These are phyloP conservation scores for Megalops atlanticus DNA, from an alignment of 2,113 vertebrate species.

Conservation along the genomic window DNA sequence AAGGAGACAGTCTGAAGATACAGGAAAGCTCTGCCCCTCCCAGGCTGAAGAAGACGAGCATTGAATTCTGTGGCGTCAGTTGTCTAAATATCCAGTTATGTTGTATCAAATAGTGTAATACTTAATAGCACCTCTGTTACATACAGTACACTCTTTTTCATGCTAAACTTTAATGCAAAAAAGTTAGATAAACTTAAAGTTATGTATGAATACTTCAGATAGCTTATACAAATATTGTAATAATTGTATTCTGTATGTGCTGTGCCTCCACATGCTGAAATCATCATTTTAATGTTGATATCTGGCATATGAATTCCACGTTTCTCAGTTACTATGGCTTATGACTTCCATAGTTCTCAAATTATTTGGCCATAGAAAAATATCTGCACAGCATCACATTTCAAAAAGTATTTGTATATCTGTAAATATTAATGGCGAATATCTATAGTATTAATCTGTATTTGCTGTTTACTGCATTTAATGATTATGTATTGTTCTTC, in stretches of 20 bases:
- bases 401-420: neutral
- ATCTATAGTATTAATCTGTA: neutral
- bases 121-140: neutral
- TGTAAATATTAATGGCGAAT: neutral
- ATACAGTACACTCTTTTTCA: neutral
- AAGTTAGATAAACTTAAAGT: too few species aligned
- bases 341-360: neutral
- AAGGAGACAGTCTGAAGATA: neutral
- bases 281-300: neutral
- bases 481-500: slow-evolving; percentile 19
- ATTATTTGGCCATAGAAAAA: neutral
- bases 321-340: neutral
- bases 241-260: neutral
- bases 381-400: neutral
- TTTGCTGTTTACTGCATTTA: slow-evolving; percentile 8
- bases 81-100: neutral
- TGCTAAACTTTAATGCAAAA: neutral
- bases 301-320: neutral
- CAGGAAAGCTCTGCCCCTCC: neutral
- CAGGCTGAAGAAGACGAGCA: neutral
- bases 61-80: neutral
- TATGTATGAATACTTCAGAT: neutral
- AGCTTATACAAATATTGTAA: neutral
- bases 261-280: neutral
- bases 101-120: neutral